Conservation (phyloP, 2,113 vertebrate species). For the Athene cunicularia region DNA sequence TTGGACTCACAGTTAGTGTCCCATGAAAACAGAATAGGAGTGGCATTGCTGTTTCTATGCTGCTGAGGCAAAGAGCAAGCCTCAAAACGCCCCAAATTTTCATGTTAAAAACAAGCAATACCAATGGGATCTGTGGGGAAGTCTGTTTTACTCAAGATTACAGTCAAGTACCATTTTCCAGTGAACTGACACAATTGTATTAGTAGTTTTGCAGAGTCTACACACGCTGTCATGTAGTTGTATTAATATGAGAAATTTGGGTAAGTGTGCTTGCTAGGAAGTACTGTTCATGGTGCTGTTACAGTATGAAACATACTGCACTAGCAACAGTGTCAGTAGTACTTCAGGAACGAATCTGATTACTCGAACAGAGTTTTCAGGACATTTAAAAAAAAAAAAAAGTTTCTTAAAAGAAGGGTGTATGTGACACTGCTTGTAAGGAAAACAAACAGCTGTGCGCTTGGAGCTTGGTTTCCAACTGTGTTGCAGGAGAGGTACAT, state of each 20-base stretch:
- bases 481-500: background rate
- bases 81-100: background rate
- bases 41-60: background rate
- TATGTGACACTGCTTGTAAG: background rate
- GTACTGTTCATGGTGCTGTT: background rate
- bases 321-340: background rate
- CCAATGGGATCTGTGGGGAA: background rate
- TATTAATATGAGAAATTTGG: background rate
- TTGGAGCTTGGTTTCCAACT: background rate
- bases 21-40: background rate
- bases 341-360: background rate
- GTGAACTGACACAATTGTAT: background rate
- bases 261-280: background rate
- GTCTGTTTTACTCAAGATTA: background rate
- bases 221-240: background rate
- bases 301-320: background rate
- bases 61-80: background rate
- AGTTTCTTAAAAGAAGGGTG: background rate
- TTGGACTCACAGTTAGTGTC: background rate
- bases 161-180: background rate
- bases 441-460: background rate
- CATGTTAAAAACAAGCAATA: background rate
- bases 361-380: background rate
- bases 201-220: background rate
- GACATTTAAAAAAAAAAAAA: background rate